Conservation (phyloP, 2,797 vertebrate genomes). For the Sciaenops ocellatus region DNA sequence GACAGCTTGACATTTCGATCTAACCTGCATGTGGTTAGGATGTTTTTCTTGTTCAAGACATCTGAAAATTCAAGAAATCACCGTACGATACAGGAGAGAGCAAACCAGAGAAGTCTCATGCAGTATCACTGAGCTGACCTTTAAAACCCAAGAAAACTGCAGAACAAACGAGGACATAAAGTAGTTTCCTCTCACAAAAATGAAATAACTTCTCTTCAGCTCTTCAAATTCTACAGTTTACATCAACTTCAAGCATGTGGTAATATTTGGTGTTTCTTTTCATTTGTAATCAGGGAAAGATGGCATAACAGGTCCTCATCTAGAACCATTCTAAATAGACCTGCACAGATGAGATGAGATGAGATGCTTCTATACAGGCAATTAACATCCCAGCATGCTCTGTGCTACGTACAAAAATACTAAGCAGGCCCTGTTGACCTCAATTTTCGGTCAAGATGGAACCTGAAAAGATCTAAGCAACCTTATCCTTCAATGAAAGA, state of each 20-base stretch:
- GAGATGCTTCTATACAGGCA: background rate
- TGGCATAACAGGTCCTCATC: background rate
- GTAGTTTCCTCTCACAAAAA: background rate
- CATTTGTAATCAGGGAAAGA: background rate
- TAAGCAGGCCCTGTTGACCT: background rate
- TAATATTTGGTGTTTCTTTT: background rate
- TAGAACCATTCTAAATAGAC: background rate
- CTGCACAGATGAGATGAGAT: background rate
- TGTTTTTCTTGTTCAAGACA: background rate
- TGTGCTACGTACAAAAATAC: background rate
- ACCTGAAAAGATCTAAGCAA: background rate
- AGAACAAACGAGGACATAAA: background rate
- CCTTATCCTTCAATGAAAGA: background rate
- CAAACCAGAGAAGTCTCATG: background rate
- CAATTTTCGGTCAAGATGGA: background rate
- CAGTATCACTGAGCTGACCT: background rate
- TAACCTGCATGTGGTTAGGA: background rate
- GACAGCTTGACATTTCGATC: constrained; percentile 20
- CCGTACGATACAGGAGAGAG: background rate
- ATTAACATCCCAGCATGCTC: background rate
- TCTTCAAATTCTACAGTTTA: background rate
- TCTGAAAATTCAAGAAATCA: background rate
- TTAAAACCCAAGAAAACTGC: background rate
- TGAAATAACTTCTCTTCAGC: background rate
- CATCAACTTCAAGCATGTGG: background rate